phyloP scores from a whole-genome alignment of 2,888 invertebrate species.

The Synergus japonicus region DNA sequence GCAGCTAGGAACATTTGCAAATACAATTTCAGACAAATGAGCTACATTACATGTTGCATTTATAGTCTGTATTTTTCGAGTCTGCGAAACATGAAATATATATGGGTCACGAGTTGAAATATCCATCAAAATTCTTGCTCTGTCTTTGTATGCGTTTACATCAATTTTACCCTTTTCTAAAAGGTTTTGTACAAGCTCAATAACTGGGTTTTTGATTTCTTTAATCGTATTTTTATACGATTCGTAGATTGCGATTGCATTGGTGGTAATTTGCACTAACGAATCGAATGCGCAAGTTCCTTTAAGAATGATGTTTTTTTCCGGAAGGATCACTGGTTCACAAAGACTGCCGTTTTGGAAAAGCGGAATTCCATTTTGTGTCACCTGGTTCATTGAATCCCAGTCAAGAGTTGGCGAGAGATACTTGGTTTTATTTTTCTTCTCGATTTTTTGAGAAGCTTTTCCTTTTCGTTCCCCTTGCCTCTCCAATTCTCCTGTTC shows the following conservation, averaged over 20 bases:
- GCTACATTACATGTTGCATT: too few species aligned
- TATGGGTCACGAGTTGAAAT: background rate
- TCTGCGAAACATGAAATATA: too few species aligned
- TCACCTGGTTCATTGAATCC: background rate
- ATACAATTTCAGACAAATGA: too few species aligned
- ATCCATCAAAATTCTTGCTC: background rate
- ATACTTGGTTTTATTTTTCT: slow-evolving; percentile 1
- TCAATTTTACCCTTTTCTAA: too few species aligned
- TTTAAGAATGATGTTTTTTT: background rate
- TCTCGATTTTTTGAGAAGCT: background rate
- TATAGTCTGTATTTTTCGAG: too few species aligned
- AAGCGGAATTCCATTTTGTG: slow-evolving; percentile 6
- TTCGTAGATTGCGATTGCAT: background rate
- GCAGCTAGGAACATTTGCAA: too few species aligned
- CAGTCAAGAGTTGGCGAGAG: background rate
- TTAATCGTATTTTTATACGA: background rate
- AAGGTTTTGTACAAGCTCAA: too few species aligned
- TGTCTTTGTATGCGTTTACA: background rate
- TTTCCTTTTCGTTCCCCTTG: too few species aligned
- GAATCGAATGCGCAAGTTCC: slow-evolving; percentile 9
- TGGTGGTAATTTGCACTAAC: background rate
- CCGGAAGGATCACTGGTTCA: background rate
- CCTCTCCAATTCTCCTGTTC: background rate
- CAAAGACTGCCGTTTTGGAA: background rate
- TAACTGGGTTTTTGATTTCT: background rate